Percentiles rank a stretch among this genome's conserved stretches.
Evolutionary conservation across 2,888 invertebrate genomes (phyloP).

Genomic region (Luperina testacea): DNA sequence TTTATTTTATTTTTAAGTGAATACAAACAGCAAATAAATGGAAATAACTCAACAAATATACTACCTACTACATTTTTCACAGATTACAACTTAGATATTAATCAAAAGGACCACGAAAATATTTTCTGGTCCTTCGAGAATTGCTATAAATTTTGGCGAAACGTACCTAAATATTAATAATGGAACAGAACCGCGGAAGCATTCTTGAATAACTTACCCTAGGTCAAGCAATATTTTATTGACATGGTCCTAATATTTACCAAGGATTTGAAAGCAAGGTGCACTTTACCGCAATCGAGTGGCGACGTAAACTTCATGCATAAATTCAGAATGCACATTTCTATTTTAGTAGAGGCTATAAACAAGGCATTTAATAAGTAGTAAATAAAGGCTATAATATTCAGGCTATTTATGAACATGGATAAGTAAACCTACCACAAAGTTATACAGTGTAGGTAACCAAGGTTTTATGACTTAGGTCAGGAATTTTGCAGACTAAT

Average conservation of each 20-base stretch:
- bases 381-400: constrained; percentile 26
- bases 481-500: constrained; percentile 32
- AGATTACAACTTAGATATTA: background rate
- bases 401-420: constrained; percentile 43
- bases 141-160: background rate
- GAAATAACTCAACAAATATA: background rate
- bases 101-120: background rate
- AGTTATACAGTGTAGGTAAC: constrained; percentile 24
- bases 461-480: constrained; percentile 33
- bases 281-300: constrained; percentile 36
- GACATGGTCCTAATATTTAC: constrained; percentile 30
- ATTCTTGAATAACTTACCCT: constrained; percentile 25
- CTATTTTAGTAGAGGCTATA: constrained; percentile 31
- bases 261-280: constrained; percentile 53
- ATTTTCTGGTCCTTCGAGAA: background rate
- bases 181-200: constrained; percentile 9
- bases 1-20: no score
- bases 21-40: background rate
- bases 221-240: constrained; percentile 36
- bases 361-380: constrained; percentile 51
- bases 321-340: constrained; percentile 52
- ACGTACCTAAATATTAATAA: constrained; percentile 14
- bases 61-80: background rate
- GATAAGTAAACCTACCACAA: constrained; percentile 42
- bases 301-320: constrained; percentile 32